Percentiles rank a stretch among this genome's conserved stretches.
phyloP scores from a whole-genome alignment of 2,113 vertebrate species.

The Lycaon pictus region DNA sequence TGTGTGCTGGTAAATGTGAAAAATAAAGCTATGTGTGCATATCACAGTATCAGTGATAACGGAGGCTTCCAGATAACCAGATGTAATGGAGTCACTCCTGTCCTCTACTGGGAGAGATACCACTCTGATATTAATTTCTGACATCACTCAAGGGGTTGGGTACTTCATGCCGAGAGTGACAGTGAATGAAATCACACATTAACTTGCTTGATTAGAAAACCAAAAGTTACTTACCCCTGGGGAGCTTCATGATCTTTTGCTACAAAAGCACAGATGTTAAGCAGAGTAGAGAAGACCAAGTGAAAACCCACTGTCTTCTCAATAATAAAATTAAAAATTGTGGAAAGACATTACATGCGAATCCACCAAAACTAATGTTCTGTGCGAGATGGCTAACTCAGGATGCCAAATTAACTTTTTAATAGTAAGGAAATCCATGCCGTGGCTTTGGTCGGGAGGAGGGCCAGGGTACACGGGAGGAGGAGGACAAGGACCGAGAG shows the following conservation, averaged over 20 bases:
- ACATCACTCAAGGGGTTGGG: neutral
- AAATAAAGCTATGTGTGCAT: neutral
- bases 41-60: neutral
- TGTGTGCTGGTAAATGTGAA: neutral
- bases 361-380: neutral
- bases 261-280: neutral
- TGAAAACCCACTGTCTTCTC: neutral
- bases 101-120: neutral
- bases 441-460: neutral
- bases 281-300: neutral
- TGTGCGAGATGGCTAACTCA: neutral
- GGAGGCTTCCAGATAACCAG: neutral
- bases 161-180: neutral
- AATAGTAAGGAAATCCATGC: neutral
- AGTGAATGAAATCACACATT: neutral
- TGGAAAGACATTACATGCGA: neutral
- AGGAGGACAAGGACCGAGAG: neutral
- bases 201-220: neutral
- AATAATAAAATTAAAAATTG: neutral
- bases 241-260: neutral
- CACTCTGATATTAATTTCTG: neutral
- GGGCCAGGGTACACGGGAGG: fast-evolving
- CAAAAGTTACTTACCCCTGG: neutral
- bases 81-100: neutral
- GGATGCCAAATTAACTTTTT: neutral